A percentile compares a stretch with the other conserved stretches of the same genome.
These are phyloP conservation scores for Acrossocheilus fasciatus DNA, from an alignment of 2,797 vertebrate species.

Conservation along the genomic window DNA sequence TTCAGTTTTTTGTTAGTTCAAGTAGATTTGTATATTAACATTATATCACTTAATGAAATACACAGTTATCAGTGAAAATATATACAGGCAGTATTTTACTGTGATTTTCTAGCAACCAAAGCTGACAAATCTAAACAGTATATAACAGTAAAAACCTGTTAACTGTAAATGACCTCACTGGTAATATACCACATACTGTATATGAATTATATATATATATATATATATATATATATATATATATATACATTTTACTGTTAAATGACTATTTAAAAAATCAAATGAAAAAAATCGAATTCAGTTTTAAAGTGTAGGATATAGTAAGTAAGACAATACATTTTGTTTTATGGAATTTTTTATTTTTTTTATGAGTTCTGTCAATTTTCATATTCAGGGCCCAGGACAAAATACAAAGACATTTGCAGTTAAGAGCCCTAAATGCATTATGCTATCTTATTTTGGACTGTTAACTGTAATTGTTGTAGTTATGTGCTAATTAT, in stretches of 20 bases:
- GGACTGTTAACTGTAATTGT: neutral
- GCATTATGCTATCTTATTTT: neutral
- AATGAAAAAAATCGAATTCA: neutral
- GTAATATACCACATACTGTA: neutral
- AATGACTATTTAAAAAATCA: neutral
- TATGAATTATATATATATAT: neutral
- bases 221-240: conserved; percentile 1
- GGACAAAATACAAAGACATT: neutral
- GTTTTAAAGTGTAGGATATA: neutral
- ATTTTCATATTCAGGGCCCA: neutral
- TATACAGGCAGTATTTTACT: neutral
- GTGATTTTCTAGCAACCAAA: neutral
- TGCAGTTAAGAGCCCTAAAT: neutral
- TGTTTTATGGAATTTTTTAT: neutral
- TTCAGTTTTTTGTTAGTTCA: neutral
- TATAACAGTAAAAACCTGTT: too few relatives aligned
- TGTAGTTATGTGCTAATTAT: neutral
- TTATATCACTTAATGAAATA: neutral
- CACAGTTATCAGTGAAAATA: neutral
- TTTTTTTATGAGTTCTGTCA: neutral
- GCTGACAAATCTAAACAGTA: too few relatives aligned
- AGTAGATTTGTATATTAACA: neutral
- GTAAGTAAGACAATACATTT: neutral
- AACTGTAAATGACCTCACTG: neutral
- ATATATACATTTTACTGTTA: too few relatives aligned